Evolutionary conservation across 2,888 invertebrate species (phyloP).

Genomic region (Ctenicera cuprea): DNA sequence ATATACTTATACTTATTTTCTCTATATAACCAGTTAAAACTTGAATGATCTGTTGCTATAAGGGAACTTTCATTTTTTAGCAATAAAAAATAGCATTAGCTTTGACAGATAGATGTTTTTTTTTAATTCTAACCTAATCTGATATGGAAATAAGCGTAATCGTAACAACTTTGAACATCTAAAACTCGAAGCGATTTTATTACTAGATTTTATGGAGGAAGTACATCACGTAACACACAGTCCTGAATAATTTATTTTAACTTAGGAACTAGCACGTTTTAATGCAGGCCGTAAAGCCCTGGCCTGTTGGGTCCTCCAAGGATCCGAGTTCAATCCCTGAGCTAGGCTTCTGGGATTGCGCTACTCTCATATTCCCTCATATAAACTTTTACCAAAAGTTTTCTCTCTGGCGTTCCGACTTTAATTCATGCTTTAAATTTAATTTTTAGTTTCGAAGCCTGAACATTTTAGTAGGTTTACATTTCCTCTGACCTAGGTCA

Average conservation of each 20-base stretch:
- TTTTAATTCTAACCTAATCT: background rate
- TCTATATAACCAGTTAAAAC: no score
- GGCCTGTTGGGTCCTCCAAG: slow-evolving; percentile 47
- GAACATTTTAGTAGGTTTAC: background rate
- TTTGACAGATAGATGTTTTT: no score
- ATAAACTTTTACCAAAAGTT: slow-evolving; percentile 45
- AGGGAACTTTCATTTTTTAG: no score
- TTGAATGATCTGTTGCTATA: no score
- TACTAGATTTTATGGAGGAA: slow-evolving; percentile 46
- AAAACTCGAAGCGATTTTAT: slow-evolving; percentile 45
- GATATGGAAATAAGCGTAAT: slow-evolving; percentile 23
- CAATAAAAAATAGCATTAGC: no score
- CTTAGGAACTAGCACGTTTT: slow-evolving; percentile 51
- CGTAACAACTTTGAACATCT: slow-evolving; percentile 34
- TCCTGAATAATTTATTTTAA: slow-evolving; percentile 51
- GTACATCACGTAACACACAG: slow-evolving; percentile 50
- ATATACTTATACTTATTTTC: no score
- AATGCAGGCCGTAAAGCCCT: slow-evolving; percentile 51
- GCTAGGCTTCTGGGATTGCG: slow-evolving; percentile 49
- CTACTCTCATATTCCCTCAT: slow-evolving; percentile 47
- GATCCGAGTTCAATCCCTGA: slow-evolving; percentile 48
- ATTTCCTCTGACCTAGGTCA: background rate
- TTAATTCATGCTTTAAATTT: slow-evolving; percentile 40
- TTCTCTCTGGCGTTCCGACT: slow-evolving; percentile 37
- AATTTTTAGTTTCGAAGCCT: slow-evolving; percentile 28